Evolutionary conservation across 2,888 invertebrate genomes (phyloP).

Genomic region (Tanaodytes sp.): DNA sequence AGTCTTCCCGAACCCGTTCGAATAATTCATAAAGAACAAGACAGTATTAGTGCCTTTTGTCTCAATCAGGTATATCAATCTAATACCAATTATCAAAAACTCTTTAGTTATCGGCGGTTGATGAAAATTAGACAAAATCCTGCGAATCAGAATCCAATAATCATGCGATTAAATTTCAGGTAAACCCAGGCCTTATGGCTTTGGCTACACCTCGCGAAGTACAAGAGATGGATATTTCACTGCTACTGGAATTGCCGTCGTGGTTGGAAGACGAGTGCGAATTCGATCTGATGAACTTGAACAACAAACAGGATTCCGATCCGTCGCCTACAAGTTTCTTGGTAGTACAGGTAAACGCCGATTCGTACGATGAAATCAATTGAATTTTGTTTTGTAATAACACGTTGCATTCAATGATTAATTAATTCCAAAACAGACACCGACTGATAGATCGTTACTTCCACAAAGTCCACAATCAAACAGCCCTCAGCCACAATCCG

Average conservation of each 20-base stretch:
- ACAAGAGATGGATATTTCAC: slow-evolving; percentile 97
- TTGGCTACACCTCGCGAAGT: slow-evolving; percentile 96
- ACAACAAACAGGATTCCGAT: slow-evolving; percentile 82
- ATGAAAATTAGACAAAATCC: too few relatives aligned
- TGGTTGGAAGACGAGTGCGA: slow-evolving; percentile 99
- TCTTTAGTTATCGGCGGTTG: too few relatives aligned
- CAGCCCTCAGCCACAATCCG: slow-evolving; percentile 80
- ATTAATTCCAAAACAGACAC: slow-evolving; percentile 68
- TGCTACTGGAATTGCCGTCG: slow-evolving; percentile 89
- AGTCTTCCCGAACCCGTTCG: slow-evolving; percentile 86
- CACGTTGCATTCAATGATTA: not conserved
- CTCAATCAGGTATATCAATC: slow-evolving; percentile 84
- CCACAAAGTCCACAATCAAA: slow-evolving; percentile 77
- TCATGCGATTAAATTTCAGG: slow-evolving; percentile 72
- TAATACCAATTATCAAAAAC: not conserved
- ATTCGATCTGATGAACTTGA: slow-evolving; percentile 91
- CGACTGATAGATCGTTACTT: slow-evolving; percentile 75
- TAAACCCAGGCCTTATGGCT: slow-evolving; percentile 87
- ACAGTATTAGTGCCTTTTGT: slow-evolving; percentile 97
- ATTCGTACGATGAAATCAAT: slow-evolving; percentile 11
- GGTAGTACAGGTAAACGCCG: slow-evolving; percentile 91
- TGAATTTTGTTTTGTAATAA: not conserved
- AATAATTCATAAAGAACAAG: slow-evolving; percentile 98
- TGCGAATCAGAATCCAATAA: not conserved
- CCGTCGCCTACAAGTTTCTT: slow-evolving; percentile 87